Base-by-base conservation (phyloP, 2,113 vertebrate species). In the Pterophyllum scalare region DNA sequence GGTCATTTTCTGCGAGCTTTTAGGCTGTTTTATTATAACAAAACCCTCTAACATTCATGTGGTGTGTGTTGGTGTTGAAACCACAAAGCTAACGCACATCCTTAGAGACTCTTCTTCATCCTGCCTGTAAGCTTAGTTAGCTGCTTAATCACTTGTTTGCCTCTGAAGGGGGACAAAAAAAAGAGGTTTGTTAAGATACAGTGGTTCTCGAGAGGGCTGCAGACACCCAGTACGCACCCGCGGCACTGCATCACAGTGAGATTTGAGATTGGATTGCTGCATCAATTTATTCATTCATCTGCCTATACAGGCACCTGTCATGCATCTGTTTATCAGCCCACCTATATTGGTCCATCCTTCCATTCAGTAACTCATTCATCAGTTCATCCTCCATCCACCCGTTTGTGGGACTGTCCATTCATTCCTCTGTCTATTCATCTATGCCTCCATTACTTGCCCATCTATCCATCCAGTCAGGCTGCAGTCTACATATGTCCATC, bases 61-160 rank as follows among this genome's bases (percentile, higher is more conserved):
- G 54, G 62, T 78, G 86, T 75, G 83, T 80, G 59, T 79, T 82
- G 88, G 79, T 88, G 84, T 76, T 82, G 74, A 57, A 64, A 84
- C 61, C 28, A 24, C 67, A 87, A 67, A 84, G 77, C 83, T 87
- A 64, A 87, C 26, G 35, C 65, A 64, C 78, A 75, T 88, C 87
- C 88, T 86, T 79, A 43, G 92, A 89, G 91, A 91, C 84, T 77
- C 75, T 19, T 67, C 80, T 70, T 87, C 88, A 83, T 84, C 75
- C 80, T 80, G 83, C 67, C 90, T 82, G 84, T 82, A 77, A 88
- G 81, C 75, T 88, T 75, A 83, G 89, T 91, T 90, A 88, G 86
- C 89, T 86, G 80, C 81, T 85, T 88, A 89, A 92, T 94, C 79
- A 89, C 43, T 87, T 88, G 85, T 87, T 86, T 90, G 82, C 83